Percentiles rank a stretch among this genome's conserved stretches.
Conservation (phyloP, 2,113 vertebrate genomes). For the Aleadryas rufinucha region DNA sequence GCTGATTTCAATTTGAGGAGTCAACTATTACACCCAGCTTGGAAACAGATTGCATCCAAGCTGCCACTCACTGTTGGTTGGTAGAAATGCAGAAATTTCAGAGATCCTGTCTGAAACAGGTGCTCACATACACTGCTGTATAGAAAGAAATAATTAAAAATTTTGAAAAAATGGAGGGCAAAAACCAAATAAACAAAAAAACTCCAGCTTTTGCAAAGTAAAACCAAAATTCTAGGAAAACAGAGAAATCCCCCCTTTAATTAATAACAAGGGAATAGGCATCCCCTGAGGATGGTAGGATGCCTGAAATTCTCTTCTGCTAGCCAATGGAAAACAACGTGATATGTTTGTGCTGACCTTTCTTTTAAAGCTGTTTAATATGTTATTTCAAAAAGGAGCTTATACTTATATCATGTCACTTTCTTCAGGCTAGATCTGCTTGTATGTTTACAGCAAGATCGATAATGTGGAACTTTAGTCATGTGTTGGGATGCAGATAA, state of each 20-base stretch:
- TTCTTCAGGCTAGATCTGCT: background rate
- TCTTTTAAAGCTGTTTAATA: background rate
- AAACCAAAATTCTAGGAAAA: background rate
- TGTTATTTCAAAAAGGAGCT: background rate
- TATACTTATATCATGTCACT: background rate
- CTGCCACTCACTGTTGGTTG: background rate
- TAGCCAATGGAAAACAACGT: background rate
- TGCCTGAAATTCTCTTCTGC: background rate
- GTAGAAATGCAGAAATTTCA: background rate
- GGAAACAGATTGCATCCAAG: background rate
- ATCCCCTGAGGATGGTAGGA: too few species aligned
- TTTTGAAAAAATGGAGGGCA: fast-evolving
- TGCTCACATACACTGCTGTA: background rate
- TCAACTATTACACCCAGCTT: background rate
- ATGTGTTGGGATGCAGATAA: background rate
- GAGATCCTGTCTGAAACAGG: background rate
- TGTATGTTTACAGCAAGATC: background rate
- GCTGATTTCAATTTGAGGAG: background rate
- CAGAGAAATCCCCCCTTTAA: background rate
- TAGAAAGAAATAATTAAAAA: background rate
- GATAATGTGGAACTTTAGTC: background rate
- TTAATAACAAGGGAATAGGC: background rate
- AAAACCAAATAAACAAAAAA: background rate
- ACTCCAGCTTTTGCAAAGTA: background rate
- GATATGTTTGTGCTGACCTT: background rate